These are phyloP conservation scores for Chironomus striatipennis DNA, from an alignment of 1,140 invertebrate genomes.

Conservation along the genomic window DNA sequence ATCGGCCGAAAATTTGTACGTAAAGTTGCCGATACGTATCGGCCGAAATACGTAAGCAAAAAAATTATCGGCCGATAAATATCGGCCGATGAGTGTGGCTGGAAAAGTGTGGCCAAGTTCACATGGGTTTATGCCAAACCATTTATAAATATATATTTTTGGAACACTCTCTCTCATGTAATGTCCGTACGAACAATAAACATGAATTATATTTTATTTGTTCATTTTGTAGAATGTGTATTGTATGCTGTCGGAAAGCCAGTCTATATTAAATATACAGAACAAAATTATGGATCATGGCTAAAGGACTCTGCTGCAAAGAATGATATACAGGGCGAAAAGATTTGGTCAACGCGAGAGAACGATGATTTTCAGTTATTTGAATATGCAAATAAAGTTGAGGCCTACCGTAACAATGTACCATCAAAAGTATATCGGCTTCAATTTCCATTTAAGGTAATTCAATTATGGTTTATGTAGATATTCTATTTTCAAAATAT, in stretches of 20 bases:
- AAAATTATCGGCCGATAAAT: too few species aligned
- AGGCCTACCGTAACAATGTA: constrained; percentile 49
- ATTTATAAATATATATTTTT: too few species aligned
- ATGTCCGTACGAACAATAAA: too few species aligned
- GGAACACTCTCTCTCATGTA: too few species aligned
- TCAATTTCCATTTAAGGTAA: constrained; percentile 37
- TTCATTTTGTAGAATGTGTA: constrained; percentile 62
- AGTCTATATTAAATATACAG: constrained; percentile 71
- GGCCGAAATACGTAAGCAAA: too few species aligned
- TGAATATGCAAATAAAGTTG: constrained; percentile 65
- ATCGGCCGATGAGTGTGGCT: too few species aligned
- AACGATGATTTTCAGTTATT: constrained; percentile 60
- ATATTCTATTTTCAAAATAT: not conserved
- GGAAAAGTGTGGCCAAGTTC: too few species aligned
- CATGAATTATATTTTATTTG: too few species aligned
- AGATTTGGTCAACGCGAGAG: constrained; percentile 76
- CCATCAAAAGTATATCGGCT: constrained; percentile 40
- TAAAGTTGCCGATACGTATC: too few species aligned
- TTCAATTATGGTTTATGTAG: constrained; percentile 27
- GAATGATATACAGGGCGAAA: constrained; percentile 51
- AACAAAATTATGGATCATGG: constrained; percentile 72
- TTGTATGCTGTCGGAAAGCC: constrained; percentile 87
- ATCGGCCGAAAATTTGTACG: too few species aligned
- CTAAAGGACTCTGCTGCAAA: constrained; percentile 66
- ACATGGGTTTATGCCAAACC: too few species aligned